These are phyloP conservation scores for Clusia tigrina DNA, from an alignment of 2,888 invertebrate genomes.

Conservation along the genomic window DNA sequence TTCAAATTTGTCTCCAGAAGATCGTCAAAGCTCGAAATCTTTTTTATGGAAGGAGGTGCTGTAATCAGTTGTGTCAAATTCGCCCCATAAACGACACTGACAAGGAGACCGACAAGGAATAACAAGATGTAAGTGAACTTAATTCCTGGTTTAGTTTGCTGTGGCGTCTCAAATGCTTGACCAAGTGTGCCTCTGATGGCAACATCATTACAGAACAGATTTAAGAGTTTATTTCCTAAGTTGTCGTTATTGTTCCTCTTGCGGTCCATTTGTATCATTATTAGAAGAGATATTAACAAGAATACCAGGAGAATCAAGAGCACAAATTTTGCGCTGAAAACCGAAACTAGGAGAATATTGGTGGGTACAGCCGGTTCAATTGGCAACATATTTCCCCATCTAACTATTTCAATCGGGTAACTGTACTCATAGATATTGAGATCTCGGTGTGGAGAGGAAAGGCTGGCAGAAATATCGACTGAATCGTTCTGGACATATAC, in stretches of 20 bases:
- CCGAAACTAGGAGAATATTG: slow-evolving; percentile 24
- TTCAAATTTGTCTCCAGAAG: slow-evolving; percentile 35
- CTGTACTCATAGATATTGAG: slow-evolving; percentile 24
- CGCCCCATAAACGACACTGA: slow-evolving; percentile 42
- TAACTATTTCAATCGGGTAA: slow-evolving; percentile 35
- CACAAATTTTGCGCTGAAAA: slow-evolving; percentile 19
- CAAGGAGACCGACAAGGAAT: slow-evolving; percentile 38
- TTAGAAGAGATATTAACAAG: slow-evolving; percentile 28
- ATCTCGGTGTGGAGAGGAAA: slow-evolving; percentile 21
- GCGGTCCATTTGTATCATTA: slow-evolving; percentile 13
- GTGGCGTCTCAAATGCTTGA: slow-evolving; percentile 42
- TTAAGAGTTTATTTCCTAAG: too few species aligned
- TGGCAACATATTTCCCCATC: slow-evolving; percentile 45
- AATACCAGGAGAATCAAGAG: slow-evolving; percentile 19
- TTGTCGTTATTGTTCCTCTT: too few species aligned
- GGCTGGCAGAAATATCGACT: slow-evolving; percentile 35
- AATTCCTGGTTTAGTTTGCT: slow-evolving; percentile 16
- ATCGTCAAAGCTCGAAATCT: slow-evolving; percentile 40
- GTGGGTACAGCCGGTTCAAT: slow-evolving; percentile 34
- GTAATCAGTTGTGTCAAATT: slow-evolving; percentile 43
- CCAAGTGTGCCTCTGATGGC: slow-evolving; percentile 42
- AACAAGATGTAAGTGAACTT: slow-evolving; percentile 35
- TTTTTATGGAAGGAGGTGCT: slow-evolving; percentile 34
- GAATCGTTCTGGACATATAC: slow-evolving; percentile 21
- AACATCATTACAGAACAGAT: too few species aligned